Conservation (phyloP, 2,888 invertebrate genomes). For the Sesamia inferens region DNA sequence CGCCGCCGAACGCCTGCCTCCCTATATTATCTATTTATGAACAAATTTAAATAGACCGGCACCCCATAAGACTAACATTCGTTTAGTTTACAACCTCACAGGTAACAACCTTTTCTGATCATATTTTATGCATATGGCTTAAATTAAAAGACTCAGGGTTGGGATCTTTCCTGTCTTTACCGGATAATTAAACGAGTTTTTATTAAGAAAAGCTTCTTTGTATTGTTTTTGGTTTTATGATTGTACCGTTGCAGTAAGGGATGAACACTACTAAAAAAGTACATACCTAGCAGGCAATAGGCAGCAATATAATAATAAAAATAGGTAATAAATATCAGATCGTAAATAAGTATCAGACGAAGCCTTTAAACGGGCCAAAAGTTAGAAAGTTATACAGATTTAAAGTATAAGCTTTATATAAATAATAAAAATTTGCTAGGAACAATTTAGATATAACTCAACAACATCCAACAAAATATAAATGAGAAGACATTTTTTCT, state of each 20-base stretch:
- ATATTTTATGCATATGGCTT: slow-evolving; percentile 62
- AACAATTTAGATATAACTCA: no score
- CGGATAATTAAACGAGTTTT: not conserved
- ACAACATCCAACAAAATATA: no score
- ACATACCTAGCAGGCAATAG: not conserved
- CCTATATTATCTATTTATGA: slow-evolving; percentile 85
- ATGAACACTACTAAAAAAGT: not conserved
- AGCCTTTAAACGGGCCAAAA: not conserved
- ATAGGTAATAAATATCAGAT: no score
- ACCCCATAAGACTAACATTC: slow-evolving; percentile 63
- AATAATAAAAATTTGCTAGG: no score
- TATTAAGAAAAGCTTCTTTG: not conserved
- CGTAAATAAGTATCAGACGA: no score
- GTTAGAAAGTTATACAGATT: no score
- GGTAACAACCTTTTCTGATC: slow-evolving; percentile 58
- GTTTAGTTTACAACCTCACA: slow-evolving; percentile 68
- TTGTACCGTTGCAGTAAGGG: not conserved
- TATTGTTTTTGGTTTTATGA: not conserved
- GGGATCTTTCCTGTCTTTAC: not conserved
- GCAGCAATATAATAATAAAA: no score
- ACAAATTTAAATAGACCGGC: slow-evolving; percentile 80
- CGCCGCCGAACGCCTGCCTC: slow-evolving; percentile 75
- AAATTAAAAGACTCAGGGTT: slow-evolving; percentile 36
- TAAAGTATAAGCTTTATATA: no score
- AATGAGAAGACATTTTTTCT: no score